Conservation (phyloP, 2,797 vertebrate genomes). For the Carduelis carduelis region DNA sequence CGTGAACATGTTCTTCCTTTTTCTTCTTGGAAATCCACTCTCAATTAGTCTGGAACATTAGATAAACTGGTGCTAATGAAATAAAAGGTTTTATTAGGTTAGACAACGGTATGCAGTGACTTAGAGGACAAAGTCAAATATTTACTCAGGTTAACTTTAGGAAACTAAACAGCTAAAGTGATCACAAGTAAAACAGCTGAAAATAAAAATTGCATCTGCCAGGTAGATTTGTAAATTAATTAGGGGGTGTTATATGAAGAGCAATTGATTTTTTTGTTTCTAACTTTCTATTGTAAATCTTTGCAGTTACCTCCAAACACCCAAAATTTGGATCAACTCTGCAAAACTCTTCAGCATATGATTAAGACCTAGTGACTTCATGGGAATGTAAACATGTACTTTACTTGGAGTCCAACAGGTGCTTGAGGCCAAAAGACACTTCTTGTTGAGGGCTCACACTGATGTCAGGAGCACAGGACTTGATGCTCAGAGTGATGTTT, state of each 20-base stretch:
- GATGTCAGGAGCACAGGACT: neutral
- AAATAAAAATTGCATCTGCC: neutral
- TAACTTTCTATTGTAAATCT: neutral
- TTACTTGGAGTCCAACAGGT: neutral
- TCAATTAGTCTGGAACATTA: conserved; percentile 52
- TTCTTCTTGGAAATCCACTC: conserved; percentile 69
- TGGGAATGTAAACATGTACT: neutral
- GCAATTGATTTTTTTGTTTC: neutral
- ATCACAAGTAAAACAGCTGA: neutral
- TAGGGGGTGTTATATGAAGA: neutral
- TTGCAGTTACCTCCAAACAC: neutral
- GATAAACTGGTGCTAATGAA: conserved; percentile 54
- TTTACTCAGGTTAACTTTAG: conserved; percentile 25
- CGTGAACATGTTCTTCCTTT: conserved; percentile 52
- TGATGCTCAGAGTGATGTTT: neutral
- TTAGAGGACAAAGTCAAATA: conserved; percentile 33
- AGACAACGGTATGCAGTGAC: conserved; percentile 29
- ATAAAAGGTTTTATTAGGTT: conserved; percentile 59
- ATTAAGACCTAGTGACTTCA: neutral
- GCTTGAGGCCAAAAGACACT: neutral
- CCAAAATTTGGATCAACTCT: neutral
- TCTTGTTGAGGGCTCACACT: neutral
- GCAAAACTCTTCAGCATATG: neutral
- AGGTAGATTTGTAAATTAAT: neutral
- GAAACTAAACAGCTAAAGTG: neutral